Evolutionary conservation across 2,113 vertebrate species (phyloP), one percentile per base, ranked within the genome.

Genomic region (Dromaius novaehollandiae): DNA sequence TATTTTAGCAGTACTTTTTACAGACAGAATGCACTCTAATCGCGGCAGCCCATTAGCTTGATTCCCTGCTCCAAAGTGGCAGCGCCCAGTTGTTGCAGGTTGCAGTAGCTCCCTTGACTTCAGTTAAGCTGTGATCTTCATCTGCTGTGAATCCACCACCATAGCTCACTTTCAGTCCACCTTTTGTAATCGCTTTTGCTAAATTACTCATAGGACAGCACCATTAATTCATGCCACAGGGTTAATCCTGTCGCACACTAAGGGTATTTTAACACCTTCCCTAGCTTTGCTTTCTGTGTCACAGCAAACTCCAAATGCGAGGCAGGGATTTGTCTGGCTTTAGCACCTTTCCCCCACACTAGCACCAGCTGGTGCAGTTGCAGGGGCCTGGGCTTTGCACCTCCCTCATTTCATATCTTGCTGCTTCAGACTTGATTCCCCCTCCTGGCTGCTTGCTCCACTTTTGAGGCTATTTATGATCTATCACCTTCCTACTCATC

Each of bases 201-300:
- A 69, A 40, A 9, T 58, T 85, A 50, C 42, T 13, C 9, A 79
- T 46, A 60, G 8, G 48, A 18, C 36, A 74, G 61, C 25, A 60
- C 28, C 20, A 55, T 53, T n/a, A 18, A 4, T 38, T 58, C 14
- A 36, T 1, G 3, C 34, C 24, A 6, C 24, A 6, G 64, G 26
- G 18, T 21, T 61, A 63, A 55, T 81, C 63, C 38, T 0, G 0
- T n/a, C 3, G 2, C n/a, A 17, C 44, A 48, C 19, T 18, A 26
- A 30, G 13, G 22, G 8, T 48, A 70, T 83, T 79, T 30, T 61
- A 81, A 61, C 50, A 22, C 14, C 40, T 60, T 73, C 38, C 40
- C 26, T 63, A 0, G 3, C 40, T 69, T 86, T 63, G 26, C 10
- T 32, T 75, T 61, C 71, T 38, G 16, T 50, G 22, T 63, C 46